Evolutionary conservation across 2,113 vertebrate genomes (phyloP).

Genomic region (Ochotona princeps): DNA sequence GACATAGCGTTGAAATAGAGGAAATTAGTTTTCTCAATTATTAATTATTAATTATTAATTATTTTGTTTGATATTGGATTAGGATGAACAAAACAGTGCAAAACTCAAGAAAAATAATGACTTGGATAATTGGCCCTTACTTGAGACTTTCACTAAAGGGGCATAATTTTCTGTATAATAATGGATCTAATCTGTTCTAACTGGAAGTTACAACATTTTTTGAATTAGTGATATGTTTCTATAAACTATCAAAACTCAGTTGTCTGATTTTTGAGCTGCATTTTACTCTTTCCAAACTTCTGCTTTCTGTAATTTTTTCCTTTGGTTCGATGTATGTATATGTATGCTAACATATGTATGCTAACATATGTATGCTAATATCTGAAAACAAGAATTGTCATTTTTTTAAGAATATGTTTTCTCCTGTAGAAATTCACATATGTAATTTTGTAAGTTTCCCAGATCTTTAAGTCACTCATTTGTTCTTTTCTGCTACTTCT

Average conservation of each 20-base stretch:
- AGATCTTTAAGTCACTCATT: not conserved
- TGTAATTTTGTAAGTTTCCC: not conserved
- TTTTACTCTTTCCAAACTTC: not conserved
- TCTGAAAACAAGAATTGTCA: not conserved
- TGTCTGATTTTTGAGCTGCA: not conserved
- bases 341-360: not conserved
- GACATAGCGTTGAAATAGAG: not conserved
- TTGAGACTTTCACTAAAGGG: not conserved
- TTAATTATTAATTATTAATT: not conserved
- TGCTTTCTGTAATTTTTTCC: not conserved
- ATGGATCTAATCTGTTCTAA: not conserved
- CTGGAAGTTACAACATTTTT: not conserved
- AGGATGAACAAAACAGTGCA: not conserved
- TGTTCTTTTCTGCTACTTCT: not conserved
- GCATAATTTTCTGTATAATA: not conserved
- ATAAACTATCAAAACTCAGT: not conserved
- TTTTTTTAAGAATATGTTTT: slow-evolving; percentile 5
- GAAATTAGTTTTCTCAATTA: not conserved
- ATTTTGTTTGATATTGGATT: slow-evolving; percentile 7
- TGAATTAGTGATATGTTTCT: not conserved
- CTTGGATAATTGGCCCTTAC: not conserved
- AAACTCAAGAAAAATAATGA: slow-evolving; percentile 46
- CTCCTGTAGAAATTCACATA: not conserved
- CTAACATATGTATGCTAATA: not conserved
- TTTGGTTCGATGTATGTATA: not conserved